phyloP scores from a whole-genome alignment of 2,113 vertebrate species.

The Charadrius vociferus region DNA sequence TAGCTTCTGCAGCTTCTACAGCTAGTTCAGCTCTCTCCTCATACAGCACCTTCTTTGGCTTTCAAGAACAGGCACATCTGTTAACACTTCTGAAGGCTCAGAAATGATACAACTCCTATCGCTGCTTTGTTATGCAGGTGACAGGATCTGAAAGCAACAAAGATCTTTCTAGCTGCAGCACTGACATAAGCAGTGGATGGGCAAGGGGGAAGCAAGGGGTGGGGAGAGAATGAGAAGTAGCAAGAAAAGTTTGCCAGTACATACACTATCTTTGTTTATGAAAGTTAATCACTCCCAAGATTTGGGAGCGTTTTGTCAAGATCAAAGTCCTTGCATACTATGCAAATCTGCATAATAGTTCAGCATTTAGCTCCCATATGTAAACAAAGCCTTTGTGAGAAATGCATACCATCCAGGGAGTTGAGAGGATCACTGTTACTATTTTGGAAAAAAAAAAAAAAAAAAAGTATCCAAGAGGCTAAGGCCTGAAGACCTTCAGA shows the following conservation, averaged over 20 bases:
- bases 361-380: not conserved
- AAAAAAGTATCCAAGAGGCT: not conserved
- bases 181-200: not conserved
- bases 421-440: not conserved
- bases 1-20: not conserved
- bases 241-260: not conserved
- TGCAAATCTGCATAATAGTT: not conserved
- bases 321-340: constrained; percentile 6
- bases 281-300: not conserved
- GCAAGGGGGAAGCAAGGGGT: not conserved
- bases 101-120: not conserved
- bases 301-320: not conserved
- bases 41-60: constrained; percentile 10
- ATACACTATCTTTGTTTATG: not conserved
- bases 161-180: not conserved
- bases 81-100: constrained; percentile 50
- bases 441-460: too few species aligned
- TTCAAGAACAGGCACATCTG: constrained; percentile 38
- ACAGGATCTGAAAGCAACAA: constrained; percentile 30
- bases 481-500: not conserved
- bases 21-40: not conserved
- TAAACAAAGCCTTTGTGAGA: not conserved
- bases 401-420: not conserved
- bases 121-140: not conserved
- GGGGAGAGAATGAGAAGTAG: not conserved